Base-by-base conservation (phyloP, 2,113 vertebrate genomes). In the Bubo blakistoni region DNA sequence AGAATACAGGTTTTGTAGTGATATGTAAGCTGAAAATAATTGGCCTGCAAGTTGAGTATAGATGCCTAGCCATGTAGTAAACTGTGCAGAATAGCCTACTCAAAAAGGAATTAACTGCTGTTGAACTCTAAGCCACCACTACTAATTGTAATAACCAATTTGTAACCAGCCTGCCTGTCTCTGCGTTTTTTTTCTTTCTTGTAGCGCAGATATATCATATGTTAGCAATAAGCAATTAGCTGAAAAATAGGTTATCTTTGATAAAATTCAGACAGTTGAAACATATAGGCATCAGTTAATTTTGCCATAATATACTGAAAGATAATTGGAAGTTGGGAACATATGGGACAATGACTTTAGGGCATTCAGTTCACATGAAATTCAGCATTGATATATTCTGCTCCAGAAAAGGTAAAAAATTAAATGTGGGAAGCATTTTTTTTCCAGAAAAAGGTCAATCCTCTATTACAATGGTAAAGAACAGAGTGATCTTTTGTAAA, bases 401-500 rank as follows among this genome's bases (percentile, higher is more conserved):
- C 25, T 80, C 10, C 36, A 81, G 55, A 81, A 95, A 81, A 88
- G 61, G 58, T 86, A 87, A 94, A 78, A 90, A 66, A 79, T 36
- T 69, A 91, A 72, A 69, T 25, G 42, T 38, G 42, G 34, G 49
- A 91, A 27, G 10, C 11, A 6, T 70, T 36, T 34, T 54, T 40
- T 51, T 9, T 6, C 3, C 2, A 24, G 79, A 84, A 81, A 87
- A 90, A 86, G 25, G 40, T 79, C 77, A 83, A 2, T 82, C 17
- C 15, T 32, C 15, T 74, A 58, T 89, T 87, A 79, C 30, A 92
- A 55, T 66, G 17, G 22, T 69, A 92, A 93, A 80, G 93, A 94
- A 88, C 85, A 94, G 27, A 86, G n/a, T 70, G 88, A 92, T 94
- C 86, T 95, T 95, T 76, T 67, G 49, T 85, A 92, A 96, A 95